Conservation (phyloP, 2,888 invertebrate species). For the Cacoxenus indagator region DNA sequence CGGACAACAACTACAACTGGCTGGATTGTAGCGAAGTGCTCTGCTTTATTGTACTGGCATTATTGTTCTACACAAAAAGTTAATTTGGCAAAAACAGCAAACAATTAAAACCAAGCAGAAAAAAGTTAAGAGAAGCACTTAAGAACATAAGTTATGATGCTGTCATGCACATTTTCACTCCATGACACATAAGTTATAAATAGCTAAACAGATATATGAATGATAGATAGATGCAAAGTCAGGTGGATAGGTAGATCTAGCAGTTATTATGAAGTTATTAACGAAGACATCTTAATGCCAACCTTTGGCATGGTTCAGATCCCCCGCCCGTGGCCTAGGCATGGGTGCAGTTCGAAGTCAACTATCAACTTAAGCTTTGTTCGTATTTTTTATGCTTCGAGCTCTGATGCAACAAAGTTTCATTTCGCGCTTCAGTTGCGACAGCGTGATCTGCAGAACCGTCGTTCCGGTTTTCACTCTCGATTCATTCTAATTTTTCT, state of each 20-base stretch:
- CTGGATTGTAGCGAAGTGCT: background rate
- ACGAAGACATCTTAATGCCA: slow-evolving; percentile 4
- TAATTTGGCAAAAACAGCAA: slow-evolving; percentile 13
- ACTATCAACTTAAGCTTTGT: no score
- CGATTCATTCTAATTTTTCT: background rate
- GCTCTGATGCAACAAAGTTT: no score
- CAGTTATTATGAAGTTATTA: background rate
- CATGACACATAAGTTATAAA: background rate
- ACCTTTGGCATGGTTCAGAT: background rate
- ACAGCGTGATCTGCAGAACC: no score
- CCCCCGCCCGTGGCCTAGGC: background rate
- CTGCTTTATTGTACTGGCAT: background rate
- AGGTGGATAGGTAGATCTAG: background rate
- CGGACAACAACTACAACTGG: background rate
- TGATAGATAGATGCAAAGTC: no score
- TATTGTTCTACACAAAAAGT: slow-evolving; percentile 10
- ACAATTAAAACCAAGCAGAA: background rate
- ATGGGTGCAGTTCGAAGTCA: background rate
- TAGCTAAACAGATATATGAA: background rate
- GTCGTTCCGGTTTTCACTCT: background rate
- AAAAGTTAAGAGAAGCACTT: no score
- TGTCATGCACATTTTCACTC: background rate
- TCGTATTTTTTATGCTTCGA: no score
- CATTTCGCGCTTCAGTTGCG: no score
- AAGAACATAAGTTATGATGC: background rate